Conservation (phyloP, 1,140 invertebrate genomes). For the Leptinotarsa undecemlineata region DNA sequence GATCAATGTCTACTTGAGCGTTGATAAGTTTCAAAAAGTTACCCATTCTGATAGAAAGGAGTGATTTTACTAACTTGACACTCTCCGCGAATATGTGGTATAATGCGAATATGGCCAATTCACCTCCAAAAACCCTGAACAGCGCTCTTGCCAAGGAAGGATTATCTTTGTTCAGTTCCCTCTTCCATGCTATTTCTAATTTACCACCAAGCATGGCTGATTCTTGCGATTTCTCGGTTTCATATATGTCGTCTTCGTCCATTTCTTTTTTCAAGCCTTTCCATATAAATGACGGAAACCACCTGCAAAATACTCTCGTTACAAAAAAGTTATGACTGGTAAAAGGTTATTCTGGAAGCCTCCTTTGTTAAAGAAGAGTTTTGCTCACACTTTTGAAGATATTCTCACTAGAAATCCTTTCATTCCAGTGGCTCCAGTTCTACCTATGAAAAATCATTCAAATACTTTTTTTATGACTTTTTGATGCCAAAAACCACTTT, state of each 20-base stretch:
- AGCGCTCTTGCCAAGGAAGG: conserved; percentile 52
- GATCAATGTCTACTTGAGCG: too few relatives aligned
- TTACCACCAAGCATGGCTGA: conserved; percentile 58
- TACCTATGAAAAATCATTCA: too few relatives aligned
- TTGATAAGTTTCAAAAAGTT: too few relatives aligned
- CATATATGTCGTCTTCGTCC: conserved; percentile 40
- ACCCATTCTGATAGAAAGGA: background rate
- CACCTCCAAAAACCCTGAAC: conserved; percentile 35
- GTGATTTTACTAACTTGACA: conserved; percentile 41
- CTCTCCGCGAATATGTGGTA: conserved; percentile 35
- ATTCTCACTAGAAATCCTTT: background rate
- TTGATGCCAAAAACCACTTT: too few relatives aligned
- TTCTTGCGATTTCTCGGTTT: conserved; percentile 33
- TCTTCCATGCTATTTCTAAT: conserved; percentile 61
- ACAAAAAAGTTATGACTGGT: background rate
- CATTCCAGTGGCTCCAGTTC: too few relatives aligned
- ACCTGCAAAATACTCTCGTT: conserved; percentile 44
- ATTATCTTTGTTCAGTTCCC: conserved; percentile 46
- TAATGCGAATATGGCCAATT: conserved; percentile 33
- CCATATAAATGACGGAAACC: conserved; percentile 47
- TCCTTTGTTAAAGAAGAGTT: background rate
- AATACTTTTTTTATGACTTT: too few relatives aligned
- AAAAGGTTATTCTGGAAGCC: too few relatives aligned
- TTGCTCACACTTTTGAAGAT: background rate
- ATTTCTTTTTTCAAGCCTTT: conserved; percentile 37